These are phyloP conservation scores for Lacerta agilis DNA, from an alignment of 2,797 vertebrate species.

Conservation along the genomic window DNA sequence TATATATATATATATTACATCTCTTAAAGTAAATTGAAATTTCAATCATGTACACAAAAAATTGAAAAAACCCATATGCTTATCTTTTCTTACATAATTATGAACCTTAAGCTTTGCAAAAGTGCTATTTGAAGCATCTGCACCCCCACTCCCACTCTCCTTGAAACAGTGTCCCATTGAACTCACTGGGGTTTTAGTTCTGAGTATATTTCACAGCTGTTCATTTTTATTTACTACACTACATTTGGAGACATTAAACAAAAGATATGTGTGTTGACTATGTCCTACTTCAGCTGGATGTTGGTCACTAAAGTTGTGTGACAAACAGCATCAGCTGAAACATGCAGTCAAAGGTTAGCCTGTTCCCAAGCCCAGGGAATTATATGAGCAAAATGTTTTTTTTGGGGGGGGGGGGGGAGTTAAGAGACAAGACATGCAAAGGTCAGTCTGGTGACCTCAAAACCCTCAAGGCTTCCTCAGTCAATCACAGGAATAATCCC, in stretches of 20 bases:
- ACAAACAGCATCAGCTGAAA: neutral
- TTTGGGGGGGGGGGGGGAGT: no score
- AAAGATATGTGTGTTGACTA: neutral
- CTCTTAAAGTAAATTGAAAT: no score
- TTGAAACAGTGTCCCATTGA: no score
- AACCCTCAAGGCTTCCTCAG: neutral
- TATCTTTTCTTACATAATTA: no score
- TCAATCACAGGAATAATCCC: neutral
- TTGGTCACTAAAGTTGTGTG: neutral
- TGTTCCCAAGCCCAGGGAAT: neutral
- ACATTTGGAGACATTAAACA: neutral
- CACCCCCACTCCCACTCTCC: no score
- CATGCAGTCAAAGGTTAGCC: neutral
- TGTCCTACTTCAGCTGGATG: neutral
- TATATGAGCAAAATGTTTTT: neutral
- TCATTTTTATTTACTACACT: neutral
- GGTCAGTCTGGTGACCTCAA: neutral
- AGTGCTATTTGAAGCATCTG: no score
- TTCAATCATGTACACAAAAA: no score
- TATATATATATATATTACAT: no score
- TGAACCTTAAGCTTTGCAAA: no score
- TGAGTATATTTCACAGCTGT: neutral
- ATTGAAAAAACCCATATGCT: no score
- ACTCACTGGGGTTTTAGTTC: no score
- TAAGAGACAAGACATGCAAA: neutral